A percentile compares a stretch with the other conserved stretches of the same genome.
Evolutionary conservation across 2,888 invertebrate genomes (phyloP).

Genomic region (Hypomecis punctinalis): DNA sequence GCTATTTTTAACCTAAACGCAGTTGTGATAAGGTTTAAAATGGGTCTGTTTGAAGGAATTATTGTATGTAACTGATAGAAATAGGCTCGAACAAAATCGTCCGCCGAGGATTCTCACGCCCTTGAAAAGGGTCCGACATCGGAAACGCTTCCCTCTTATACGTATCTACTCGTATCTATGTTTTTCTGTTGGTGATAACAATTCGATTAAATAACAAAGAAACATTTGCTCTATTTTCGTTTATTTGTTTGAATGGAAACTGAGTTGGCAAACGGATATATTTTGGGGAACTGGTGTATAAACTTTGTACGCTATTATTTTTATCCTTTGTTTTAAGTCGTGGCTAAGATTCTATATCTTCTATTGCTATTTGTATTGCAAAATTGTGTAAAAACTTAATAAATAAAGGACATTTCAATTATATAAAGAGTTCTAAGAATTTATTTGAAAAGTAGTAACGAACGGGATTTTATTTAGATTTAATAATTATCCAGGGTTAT

Average conservation of each 20-base stretch:
- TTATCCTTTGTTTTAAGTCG: background rate
- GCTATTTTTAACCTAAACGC: conserved; percentile 28
- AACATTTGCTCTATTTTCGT: conserved; percentile 36
- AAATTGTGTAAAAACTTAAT: too few relatives aligned
- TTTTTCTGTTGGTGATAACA: conserved; percentile 42
- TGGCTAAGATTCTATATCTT: background rate
- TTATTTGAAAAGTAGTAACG: too few relatives aligned
- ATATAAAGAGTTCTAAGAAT: too few relatives aligned
- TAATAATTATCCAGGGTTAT: too few relatives aligned
- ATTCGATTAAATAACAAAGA: conserved; percentile 47
- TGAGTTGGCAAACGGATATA: conserved; percentile 9
- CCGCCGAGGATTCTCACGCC: conserved; percentile 53
- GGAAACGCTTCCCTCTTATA: conserved; percentile 52
- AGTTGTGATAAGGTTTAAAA: conserved; percentile 13
- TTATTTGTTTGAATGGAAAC: conserved; percentile 29
- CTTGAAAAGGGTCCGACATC: conserved; percentile 61
- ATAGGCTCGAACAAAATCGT: conserved; percentile 45
- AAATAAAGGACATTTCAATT: too few relatives aligned
- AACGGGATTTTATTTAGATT: too few relatives aligned
- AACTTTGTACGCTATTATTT: conserved; percentile 1
- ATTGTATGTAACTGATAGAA: conserved; percentile 41
- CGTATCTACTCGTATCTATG: conserved; percentile 45
- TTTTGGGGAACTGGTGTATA: conserved; percentile 6
- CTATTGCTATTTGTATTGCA: too few relatives aligned
- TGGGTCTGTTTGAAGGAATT: conserved; percentile 13